phyloP scores from a whole-genome alignment of 2,797 vertebrate species.

The Scarus forsteni region DNA sequence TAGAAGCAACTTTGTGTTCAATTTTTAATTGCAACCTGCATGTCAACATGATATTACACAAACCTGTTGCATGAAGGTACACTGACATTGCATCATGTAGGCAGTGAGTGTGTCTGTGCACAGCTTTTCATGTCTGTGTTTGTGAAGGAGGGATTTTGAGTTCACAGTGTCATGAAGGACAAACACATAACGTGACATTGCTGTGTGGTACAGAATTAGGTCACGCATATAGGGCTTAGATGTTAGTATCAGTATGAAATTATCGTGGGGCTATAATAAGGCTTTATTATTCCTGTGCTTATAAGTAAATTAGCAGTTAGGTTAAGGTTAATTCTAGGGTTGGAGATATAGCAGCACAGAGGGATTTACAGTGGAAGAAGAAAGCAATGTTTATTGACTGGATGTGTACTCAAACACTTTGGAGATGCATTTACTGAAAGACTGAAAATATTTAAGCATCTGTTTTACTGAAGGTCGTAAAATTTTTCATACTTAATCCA shows the following conservation, averaged over 20 bases:
- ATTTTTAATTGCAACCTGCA: too few relatives aligned
- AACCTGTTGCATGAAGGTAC: background rate
- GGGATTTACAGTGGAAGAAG: background rate
- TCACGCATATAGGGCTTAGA: background rate
- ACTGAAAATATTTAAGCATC: too few relatives aligned
- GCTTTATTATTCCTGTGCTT: background rate
- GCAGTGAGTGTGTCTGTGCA: too few relatives aligned
- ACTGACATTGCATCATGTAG: background rate
- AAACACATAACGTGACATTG: background rate
- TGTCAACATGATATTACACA: background rate
- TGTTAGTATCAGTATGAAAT: constrained; percentile 1
- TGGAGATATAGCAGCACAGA: background rate
- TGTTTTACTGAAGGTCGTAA: too few relatives aligned
- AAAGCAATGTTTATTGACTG: background rate
- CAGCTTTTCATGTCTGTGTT: background rate
- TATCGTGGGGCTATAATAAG: background rate
- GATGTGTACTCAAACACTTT: background rate
- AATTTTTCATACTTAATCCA: too few relatives aligned
- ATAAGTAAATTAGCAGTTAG: background rate
- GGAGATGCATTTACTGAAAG: too few relatives aligned
- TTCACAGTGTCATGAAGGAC: background rate
- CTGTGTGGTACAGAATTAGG: background rate
- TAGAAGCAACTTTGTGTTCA: too few relatives aligned
- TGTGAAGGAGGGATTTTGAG: background rate
- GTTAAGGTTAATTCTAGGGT: constrained; percentile 4